Base-by-base conservation (phyloP, 1,140 invertebrate genomes). In the Papilio polytes region DNA sequence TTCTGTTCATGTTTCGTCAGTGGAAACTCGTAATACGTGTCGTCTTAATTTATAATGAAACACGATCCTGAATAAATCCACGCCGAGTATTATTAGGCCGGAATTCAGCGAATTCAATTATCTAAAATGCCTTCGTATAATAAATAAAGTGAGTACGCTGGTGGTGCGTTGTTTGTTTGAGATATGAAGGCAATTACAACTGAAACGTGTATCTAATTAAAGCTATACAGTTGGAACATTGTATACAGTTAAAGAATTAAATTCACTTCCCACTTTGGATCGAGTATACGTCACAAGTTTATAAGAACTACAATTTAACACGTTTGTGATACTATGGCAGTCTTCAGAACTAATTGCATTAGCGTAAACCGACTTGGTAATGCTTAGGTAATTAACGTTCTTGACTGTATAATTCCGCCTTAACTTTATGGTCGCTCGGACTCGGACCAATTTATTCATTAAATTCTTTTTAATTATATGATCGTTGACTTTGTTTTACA, bases 21-120 rank as follows among this genome's bases (percentile, higher is more conserved):
- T 56, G 53, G 18, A 26, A 63, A 26, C 22, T 26, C 26, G 12
- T 31, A 31, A 18, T 7, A 31, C 3, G 26, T 66, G 59, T 26
- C 31, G 31, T 66, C 31, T 31, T 66, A 31, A 66, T 66, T 66
- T 66, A 12, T 7, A 66, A 66, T 31, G 63, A 31, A 66, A 66
- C 12, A 31, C 13, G 22, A 70, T 70, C 63, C 1, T 6, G 63
- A 31, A 70, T 31, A 70, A 70, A 70, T 70, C 63, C 63, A 70
- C 63, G 13, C 4, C 3, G 13, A 70, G 13, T 13, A 26, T 31
- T 70, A 70, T 70, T 31, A 70, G 26, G 63, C 26, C 22, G 63
- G 63, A 70, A 70, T 70, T 70, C 63, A 31, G 26, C 22, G 26
- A 70, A 70, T 70, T 70, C 26, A 70, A 70, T 70, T 70, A 70